Evolutionary conservation across 2,888 invertebrate genomes (phyloP).

Genomic region (Neoascia interrupta): DNA sequence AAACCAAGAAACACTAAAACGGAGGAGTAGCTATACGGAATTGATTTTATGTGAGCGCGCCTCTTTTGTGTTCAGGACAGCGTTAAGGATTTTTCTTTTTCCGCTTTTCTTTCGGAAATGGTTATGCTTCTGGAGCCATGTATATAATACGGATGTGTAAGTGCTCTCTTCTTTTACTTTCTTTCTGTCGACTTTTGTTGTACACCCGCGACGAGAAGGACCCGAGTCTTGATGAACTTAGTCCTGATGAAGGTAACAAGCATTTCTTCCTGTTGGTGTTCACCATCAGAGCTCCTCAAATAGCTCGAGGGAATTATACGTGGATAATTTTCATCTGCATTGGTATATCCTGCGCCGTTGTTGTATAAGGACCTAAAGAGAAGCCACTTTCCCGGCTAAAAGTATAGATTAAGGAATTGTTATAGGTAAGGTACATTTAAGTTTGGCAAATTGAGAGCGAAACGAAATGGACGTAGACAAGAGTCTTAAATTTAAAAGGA

Average conservation of each 20-base stretch:
- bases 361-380: conserved; percentile 7
- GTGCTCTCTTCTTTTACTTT: not conserved
- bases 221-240: conserved; percentile 35
- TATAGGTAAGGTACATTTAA: no score
- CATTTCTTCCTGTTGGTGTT: not conserved
- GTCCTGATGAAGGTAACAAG: not conserved
- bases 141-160: no score
- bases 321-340: conserved; percentile 60
- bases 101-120: conserved; percentile 18
- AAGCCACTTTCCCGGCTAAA: conserved; percentile 19
- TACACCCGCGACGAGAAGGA: not conserved
- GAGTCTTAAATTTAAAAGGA: conserved; percentile 48
- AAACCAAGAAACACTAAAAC: conserved; percentile 19
- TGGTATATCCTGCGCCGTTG: conserved; percentile 15
- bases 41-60: conserved; percentile 51
- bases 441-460: conserved; percentile 46
- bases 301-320: conserved; percentile 53
- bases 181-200: conserved; percentile 52
- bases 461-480: conserved; percentile 46
- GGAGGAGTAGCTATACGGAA: conserved; percentile 31
- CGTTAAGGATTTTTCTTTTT: conserved; percentile 37
- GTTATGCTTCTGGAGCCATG: conserved; percentile 21
- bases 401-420: conserved; percentile 56
- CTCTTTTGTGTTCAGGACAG: conserved; percentile 53
- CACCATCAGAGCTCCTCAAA: conserved; percentile 16